phyloP scores from a whole-genome alignment of 2,888 invertebrate species.

The Palloptera scutellata region DNA sequence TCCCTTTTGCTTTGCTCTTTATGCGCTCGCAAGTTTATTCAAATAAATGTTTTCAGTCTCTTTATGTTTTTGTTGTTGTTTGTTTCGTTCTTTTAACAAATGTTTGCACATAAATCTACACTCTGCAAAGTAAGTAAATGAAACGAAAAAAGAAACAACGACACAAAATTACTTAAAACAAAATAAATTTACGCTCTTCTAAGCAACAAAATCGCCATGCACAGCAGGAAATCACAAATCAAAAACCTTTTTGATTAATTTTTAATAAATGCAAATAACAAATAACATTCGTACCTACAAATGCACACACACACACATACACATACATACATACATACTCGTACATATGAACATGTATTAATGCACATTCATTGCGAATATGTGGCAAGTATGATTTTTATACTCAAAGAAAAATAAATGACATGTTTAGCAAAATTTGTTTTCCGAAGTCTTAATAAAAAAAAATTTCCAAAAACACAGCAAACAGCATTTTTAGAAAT shows the following conservation, averaged over 20 bases:
- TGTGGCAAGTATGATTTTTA: no score
- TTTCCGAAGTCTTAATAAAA: no score
- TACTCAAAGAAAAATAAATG: no score
- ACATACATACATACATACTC: conserved; percentile 4
- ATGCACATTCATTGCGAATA: not conserved
- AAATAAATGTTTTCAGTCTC: no score
- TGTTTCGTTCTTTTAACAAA: not conserved
- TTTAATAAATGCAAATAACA: conserved; percentile 50
- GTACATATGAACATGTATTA: not conserved
- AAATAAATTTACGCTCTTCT: no score
- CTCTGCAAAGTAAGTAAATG: not conserved
- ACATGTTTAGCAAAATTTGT: no score
- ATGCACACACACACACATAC: not conserved
- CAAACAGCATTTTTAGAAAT: no score
- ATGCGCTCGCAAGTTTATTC: no score
- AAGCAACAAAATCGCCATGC: conserved; percentile 36
- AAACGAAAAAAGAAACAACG: not conserved
- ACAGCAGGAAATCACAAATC: conserved; percentile 62
- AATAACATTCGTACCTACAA: conserved; percentile 17
- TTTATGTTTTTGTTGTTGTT: no score
- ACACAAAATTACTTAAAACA: not conserved
- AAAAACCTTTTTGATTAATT: conserved; percentile 60
- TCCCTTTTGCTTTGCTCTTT: not conserved
- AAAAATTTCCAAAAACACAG: no score
- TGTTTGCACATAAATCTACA: not conserved